These are phyloP conservation scores for Thalassophryne amazonica DNA, from an alignment of 2,797 vertebrate species.

Conservation along the genomic window DNA sequence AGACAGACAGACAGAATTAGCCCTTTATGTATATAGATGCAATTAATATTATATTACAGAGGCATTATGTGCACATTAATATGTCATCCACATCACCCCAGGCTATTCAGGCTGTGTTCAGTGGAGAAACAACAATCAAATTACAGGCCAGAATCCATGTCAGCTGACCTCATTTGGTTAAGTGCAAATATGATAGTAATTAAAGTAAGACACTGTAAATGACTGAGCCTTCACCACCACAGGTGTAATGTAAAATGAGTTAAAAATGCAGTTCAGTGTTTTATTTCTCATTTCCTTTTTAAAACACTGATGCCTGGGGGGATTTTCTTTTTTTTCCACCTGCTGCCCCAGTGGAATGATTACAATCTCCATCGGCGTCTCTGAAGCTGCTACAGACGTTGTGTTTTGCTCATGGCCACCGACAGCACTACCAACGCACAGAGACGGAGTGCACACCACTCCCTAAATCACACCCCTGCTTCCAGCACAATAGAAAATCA, in stretches of 20 bases:
- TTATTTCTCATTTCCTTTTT: constrained; percentile 22
- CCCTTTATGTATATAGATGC: too few species aligned
- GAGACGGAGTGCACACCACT: background rate
- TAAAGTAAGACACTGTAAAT: background rate
- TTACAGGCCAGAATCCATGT: background rate
- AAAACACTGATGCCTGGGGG: constrained; percentile 35
- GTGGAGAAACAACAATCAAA: constrained; percentile 29
- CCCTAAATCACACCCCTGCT: constrained; percentile 10
- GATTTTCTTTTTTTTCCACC: constrained; percentile 45
- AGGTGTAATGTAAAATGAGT: background rate
- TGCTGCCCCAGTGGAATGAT: constrained; percentile 48
- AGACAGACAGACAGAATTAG: too few species aligned
- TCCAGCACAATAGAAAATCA: background rate
- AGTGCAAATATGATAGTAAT: background rate
- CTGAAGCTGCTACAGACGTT: constrained; percentile 25
- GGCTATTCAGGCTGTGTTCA: constrained; percentile 3
- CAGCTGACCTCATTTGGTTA: background rate
- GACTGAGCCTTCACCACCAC: constrained; percentile 3
- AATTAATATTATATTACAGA: background rate
- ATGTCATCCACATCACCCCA: background rate
- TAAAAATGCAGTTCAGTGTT: constrained; percentile 15
- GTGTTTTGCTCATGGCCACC: constrained; percentile 40
- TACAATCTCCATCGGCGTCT: constrained; percentile 25
- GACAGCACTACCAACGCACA: constrained; percentile 2
- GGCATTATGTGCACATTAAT: background rate